Conservation (phyloP, 2,888 invertebrate species). For the Scaptomyza caliginosa region DNA sequence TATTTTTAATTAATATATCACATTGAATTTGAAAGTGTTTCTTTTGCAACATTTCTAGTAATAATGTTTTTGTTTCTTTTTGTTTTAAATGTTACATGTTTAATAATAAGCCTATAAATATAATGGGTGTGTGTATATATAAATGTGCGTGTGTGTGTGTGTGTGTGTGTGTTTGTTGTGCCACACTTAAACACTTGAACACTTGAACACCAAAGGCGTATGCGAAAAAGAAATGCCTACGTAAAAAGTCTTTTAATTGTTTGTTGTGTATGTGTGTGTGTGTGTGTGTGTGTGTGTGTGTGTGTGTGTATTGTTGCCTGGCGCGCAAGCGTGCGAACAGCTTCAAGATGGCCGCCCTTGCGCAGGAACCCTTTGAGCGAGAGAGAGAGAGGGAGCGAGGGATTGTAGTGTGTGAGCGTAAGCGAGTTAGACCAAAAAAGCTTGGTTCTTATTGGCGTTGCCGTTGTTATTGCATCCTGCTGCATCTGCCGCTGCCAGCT, state of each 20-base stretch:
- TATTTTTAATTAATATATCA: slow-evolving; percentile 70
- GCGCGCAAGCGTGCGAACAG: slow-evolving; percentile 59
- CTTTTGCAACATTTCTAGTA: slow-evolving; percentile 74
- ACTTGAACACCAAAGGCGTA: slow-evolving; percentile 70
- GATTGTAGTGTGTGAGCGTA: slow-evolving; percentile 3
- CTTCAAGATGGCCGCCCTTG: slow-evolving; percentile 73
- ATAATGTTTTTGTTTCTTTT: slow-evolving; percentile 27
- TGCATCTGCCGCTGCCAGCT: slow-evolving; percentile 56
- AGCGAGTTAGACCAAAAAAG: slow-evolving; percentile 81
- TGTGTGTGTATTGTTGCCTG: slow-evolving; percentile 26
- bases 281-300: slow-evolving; percentile 9
- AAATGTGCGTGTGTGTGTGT: slow-evolving; percentile 30
- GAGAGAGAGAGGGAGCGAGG: slow-evolving; percentile 12
- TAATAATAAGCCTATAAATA: slow-evolving; percentile 62
- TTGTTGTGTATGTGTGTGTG: slow-evolving; percentile 13
- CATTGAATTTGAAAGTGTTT: slow-evolving; percentile 78
- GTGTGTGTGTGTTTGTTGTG: slow-evolving; percentile 43
- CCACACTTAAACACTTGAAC: slow-evolving; percentile 67
- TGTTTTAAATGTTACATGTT: slow-evolving; percentile 43
- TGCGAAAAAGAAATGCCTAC: slow-evolving; percentile 75
- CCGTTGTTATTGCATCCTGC: slow-evolving; percentile 49
- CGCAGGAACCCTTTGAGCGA: slow-evolving; percentile 55
- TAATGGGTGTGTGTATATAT: slow-evolving; percentile 29
- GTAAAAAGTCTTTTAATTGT: slow-evolving; percentile 78
- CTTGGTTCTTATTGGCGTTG: slow-evolving; percentile 78